Base-by-base conservation (phyloP, 37 sponge, comb jelly and placozoan genomes). In the Amphimedon queenslandica region DNA sequence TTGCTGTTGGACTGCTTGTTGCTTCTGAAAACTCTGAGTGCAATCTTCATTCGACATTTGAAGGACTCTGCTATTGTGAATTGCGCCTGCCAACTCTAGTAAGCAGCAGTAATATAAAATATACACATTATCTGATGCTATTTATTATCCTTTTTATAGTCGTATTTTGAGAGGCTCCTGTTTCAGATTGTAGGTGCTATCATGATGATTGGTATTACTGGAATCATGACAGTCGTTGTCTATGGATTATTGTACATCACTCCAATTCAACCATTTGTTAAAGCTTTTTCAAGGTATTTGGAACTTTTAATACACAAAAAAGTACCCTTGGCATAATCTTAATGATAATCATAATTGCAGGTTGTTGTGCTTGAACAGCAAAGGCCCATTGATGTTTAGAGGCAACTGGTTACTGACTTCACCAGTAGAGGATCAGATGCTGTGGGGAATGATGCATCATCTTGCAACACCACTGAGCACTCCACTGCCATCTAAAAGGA, bases 381-480 rank as follows among this genome's bases (percentile, higher is more conserved):
- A 60, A 11, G 61, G 61, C 1, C 58, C 34, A 2, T 70, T 80
- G 0, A 28, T 34, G 24, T 87, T 58, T 51, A n/a, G 30, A 28
- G 87, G 87, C 5, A 81, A 77, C 3, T 87, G 81, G 81, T 66
- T 87, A 56, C 64, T 87, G 0, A 87, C 87, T 10, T 72, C 77
- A 21, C 81, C 87, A 18, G 72, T 71, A 30, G 87, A 87, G 35
- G 76, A 79, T 27, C 61, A 60, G 61, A 60, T 60, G 61, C 5
- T 60, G 21, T 60, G 61, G 61, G 61, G 61, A 47, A 47, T 47
- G 53, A 47, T 47, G 8, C 53, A 47, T n/a, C n/a, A n/a, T n/a
- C n/a, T n/a, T 47, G 53, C 13, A 18, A 47, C 8, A 47, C 53
- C 8, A 8, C 13, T 13, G 13, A 47, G 53, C 13, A 13, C 13